These are phyloP conservation scores for Bovichtus diacanthus DNA, from an alignment of 2,797 vertebrate genomes.

Conservation along the genomic window DNA sequence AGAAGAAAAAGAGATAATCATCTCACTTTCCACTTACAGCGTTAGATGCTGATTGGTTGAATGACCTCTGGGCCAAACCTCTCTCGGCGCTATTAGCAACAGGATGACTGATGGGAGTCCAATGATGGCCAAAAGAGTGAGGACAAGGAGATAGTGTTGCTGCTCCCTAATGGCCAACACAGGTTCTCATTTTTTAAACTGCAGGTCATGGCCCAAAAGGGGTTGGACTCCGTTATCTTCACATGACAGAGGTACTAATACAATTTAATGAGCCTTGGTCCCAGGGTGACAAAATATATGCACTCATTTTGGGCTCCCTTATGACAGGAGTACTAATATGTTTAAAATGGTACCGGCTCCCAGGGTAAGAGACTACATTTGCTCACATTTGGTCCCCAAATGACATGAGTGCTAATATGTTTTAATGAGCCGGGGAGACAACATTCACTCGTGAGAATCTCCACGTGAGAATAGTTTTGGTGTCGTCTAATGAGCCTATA, in stretches of 20 bases:
- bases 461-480: conserved; percentile 18
- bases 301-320: conserved; percentile 40
- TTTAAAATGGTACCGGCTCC: conserved; percentile 58
- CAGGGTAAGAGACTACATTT: conserved; percentile 30
- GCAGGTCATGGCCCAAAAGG: conserved; percentile 53
- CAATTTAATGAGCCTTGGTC: conserved; percentile 60
- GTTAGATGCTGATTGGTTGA: conserved; percentile 67
- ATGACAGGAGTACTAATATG: conserved; percentile 46
- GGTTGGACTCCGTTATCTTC: conserved; percentile 49
- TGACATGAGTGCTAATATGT: conserved; percentile 54
- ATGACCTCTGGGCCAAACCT: conserved; percentile 67
- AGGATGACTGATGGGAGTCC: conserved; percentile 57
- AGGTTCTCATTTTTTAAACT: conserved; percentile 46
- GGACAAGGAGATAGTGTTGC: conserved; percentile 33
- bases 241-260: conserved; percentile 59
- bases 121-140: conserved; percentile 43
- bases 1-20: conserved; percentile 64
- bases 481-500: conserved; percentile 50
- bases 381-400: conserved; percentile 43
- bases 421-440: conserved; percentile 55
- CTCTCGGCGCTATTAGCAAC: conserved; percentile 58
- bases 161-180: conserved; percentile 25
- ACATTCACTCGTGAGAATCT: conserved; percentile 21
- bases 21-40: conserved; percentile 59
- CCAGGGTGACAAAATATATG: conserved; percentile 45